Percentiles rank a stretch among this genome's conserved stretches.
Conservation (phyloP, 1,140 invertebrate species). For the Drosophila mojavensis region DNA sequence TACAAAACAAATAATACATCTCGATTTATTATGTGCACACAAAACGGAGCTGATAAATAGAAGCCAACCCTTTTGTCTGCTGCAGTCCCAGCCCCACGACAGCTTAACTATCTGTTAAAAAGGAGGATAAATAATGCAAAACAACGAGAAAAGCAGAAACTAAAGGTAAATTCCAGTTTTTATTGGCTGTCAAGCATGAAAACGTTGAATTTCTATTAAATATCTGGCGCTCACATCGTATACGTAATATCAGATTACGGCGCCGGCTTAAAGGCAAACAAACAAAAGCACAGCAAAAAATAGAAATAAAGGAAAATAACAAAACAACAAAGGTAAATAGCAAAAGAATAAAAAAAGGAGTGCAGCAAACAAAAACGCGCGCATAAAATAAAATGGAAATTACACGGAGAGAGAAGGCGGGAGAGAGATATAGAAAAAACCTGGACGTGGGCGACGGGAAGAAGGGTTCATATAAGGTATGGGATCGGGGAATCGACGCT, state of each 20-base stretch:
- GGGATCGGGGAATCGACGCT: slow-evolving; percentile 17
- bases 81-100: slow-evolving; percentile 46
- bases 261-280: slow-evolving; percentile 69
- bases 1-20: too few relatives aligned
- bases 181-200: slow-evolving; percentile 69
- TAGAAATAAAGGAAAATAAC: slow-evolving; percentile 52
- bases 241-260: slow-evolving; percentile 81
- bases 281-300: slow-evolving; percentile 43
- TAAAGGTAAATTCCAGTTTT: slow-evolving; percentile 55
- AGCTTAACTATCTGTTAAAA: slow-evolving; percentile 65
- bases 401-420: slow-evolving; percentile 58
- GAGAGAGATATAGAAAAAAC: slow-evolving; percentile 1
- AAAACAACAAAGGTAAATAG: slow-evolving; percentile 79
- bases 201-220: slow-evolving; percentile 80
- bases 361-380: slow-evolving; percentile 64
- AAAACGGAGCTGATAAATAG: slow-evolving; percentile 47
- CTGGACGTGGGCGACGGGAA: background rate
- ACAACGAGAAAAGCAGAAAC: slow-evolving; percentile 1
- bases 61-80: slow-evolving; percentile 9
- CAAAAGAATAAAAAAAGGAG: slow-evolving; percentile 48
- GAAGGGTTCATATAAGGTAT: background rate
- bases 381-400: slow-evolving; percentile 81
- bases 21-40: slow-evolving; percentile 36
- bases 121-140: background rate
- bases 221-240: slow-evolving; percentile 74